These are phyloP conservation scores for Andrena fulva DNA, from an alignment of 2,888 invertebrate genomes.

Conservation along the genomic window DNA sequence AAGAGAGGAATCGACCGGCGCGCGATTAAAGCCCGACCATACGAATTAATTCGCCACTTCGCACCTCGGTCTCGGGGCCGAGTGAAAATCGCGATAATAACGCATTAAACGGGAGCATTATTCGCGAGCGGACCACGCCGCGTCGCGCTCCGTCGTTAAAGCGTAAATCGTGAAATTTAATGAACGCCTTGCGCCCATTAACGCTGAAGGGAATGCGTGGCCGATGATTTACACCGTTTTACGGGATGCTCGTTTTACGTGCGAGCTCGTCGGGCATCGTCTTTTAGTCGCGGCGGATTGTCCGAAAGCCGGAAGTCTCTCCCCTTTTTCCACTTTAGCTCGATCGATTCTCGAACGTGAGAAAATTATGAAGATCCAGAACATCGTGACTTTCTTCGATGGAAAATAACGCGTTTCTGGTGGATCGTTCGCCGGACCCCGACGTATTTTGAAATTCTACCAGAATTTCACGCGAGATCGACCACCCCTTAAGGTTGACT, in stretches of 20 bases:
- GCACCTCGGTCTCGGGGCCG: conserved; percentile 40
- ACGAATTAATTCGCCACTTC: conserved; percentile 68
- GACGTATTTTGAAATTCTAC: no score
- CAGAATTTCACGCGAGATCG: not conserved
- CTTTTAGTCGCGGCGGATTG: conserved; percentile 26
- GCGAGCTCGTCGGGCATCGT: conserved; percentile 13
- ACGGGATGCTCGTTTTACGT: conserved; percentile 30
- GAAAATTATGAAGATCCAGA: conserved; percentile 29
- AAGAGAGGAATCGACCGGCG: conserved; percentile 31
- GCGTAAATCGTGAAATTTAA: conserved; percentile 65
- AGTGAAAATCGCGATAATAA: conserved; percentile 65
- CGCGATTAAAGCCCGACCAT: conserved; percentile 34
- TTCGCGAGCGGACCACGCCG: conserved; percentile 46
- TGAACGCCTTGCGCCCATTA: conserved; percentile 60
- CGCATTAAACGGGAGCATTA: conserved; percentile 64
- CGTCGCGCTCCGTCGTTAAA: conserved; percentile 43
- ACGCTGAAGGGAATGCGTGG: conserved; percentile 40
- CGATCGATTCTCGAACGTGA: conserved; percentile 40
- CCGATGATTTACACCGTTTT: conserved; percentile 64
- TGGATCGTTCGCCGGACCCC: not conserved
- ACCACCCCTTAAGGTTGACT: not conserved
- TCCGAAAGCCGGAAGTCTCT: conserved; percentile 25
- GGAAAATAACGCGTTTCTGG: conserved; percentile 8
- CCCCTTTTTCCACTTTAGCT: not conserved
- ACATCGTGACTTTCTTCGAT: not conserved